These are phyloP conservation scores for Lepus americanus DNA, from an alignment of 2,113 vertebrate genomes.

Conservation along the genomic window DNA sequence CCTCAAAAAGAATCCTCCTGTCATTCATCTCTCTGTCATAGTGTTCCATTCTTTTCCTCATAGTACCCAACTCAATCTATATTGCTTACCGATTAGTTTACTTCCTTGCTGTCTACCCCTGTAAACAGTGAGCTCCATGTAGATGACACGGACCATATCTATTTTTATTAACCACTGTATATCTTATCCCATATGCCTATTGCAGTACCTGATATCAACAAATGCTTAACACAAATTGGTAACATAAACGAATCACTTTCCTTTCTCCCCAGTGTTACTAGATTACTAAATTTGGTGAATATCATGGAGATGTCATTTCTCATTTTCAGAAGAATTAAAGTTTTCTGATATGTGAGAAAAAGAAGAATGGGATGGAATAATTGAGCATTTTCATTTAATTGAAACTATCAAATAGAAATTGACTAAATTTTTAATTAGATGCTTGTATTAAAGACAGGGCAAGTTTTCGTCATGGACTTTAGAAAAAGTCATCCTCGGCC, in stretches of 20 bases:
- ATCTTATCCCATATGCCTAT: not conserved
- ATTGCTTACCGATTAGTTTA: not conserved
- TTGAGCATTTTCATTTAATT: conserved; percentile 12
- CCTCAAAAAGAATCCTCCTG: not conserved
- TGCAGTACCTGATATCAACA: not conserved
- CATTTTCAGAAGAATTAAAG: not conserved
- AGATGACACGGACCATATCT: not conserved
- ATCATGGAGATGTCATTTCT: not conserved
- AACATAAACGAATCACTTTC: not conserved
- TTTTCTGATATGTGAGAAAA: not conserved
- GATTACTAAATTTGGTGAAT: not conserved
- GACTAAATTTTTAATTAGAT: not conserved
- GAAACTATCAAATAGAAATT: not conserved
- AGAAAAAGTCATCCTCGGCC: not conserved
- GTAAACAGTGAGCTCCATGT: not conserved
- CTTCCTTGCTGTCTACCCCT: not conserved
- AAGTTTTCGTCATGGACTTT: not conserved
- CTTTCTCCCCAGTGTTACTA: not conserved
- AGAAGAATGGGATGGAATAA: not conserved
- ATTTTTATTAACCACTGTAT: not conserved
- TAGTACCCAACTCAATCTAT: not conserved
- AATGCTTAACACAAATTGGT: not conserved
- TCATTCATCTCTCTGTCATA: not conserved
- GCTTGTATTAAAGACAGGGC: not conserved
- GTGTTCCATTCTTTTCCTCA: not conserved